phyloP scores from a whole-genome alignment of 2,797 vertebrate species.

The Chaetodon trifasciatus region DNA sequence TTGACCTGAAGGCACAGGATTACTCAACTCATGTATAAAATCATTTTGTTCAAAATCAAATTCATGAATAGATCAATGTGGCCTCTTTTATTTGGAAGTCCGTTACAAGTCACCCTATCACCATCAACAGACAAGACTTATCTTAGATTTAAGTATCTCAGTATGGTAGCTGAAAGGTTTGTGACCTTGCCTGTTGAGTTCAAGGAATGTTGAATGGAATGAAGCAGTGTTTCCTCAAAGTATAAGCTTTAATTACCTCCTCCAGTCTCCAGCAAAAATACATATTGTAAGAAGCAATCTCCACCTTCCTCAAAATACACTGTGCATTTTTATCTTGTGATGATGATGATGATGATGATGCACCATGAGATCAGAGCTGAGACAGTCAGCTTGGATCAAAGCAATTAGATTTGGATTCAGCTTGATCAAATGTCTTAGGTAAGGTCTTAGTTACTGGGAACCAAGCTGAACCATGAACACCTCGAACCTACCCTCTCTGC shows the following conservation, averaged over 20 bases:
- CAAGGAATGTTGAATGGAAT: neutral
- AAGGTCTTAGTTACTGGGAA: neutral
- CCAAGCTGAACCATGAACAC: neutral
- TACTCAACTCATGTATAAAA: slow-evolving; percentile 36
- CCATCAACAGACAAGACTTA: slow-evolving; percentile 18
- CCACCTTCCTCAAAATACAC: neutral
- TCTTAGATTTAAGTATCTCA: neutral
- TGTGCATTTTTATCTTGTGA: neutral
- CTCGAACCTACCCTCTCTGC: neutral
- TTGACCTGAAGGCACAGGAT: slow-evolving; percentile 17
- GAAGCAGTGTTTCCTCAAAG: neutral
- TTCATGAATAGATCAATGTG: slow-evolving; percentile 34
- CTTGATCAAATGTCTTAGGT: neutral
- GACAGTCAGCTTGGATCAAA: neutral
- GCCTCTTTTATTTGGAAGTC: slow-evolving; percentile 34
- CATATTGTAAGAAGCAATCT: neutral
- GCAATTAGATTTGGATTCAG: neutral
- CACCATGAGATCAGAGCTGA: neutral
- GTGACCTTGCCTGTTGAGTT: slow-evolving; percentile 3
- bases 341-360: neutral
- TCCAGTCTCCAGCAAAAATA: neutral
- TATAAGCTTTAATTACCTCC: neutral
- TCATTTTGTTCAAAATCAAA: slow-evolving; percentile 43
- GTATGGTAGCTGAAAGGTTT: slow-evolving; percentile 1
- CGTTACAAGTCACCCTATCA: slow-evolving; percentile 13